Conservation (phyloP, 23 tunicate species). For the Phallusia fumigata region DNA sequence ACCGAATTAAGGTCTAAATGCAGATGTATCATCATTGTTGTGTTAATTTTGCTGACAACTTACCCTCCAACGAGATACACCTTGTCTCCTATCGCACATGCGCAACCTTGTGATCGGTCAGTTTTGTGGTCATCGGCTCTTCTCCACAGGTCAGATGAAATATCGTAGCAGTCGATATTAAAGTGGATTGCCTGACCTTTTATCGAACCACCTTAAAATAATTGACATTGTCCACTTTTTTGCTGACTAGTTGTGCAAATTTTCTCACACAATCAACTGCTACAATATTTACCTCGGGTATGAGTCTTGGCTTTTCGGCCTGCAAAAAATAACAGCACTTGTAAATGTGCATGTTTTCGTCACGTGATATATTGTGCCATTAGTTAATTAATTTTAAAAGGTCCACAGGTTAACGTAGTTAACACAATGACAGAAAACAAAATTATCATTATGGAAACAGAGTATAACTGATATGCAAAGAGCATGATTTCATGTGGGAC, state of each 20-base stretch:
- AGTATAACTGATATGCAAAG: too few species aligned
- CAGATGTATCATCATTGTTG: not conserved
- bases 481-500: too few species aligned
- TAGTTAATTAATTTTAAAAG: too few species aligned
- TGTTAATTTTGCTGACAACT: not conserved
- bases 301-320: conserved; percentile 22
- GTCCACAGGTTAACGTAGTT: too few species aligned
- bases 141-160: conserved; percentile 17
- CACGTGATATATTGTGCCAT: not conserved
- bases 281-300: conserved; percentile 5
- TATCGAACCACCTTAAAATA: conserved; percentile 17
- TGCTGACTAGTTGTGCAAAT: not conserved
- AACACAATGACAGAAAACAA: too few species aligned
- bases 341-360: not conserved
- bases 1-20: not conserved
- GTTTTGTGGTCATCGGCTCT: conserved; percentile 30
- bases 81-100: conserved; percentile 43
- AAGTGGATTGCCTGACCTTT: conserved; percentile 19
- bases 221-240: too few species aligned
- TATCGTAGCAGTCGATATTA: conserved; percentile 42
- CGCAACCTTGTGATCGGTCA: conserved; percentile 60
- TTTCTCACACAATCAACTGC: not conserved
- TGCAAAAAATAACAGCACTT: not conserved
- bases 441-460: too few species aligned
- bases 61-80: conserved; percentile 58